These are phyloP conservation scores for Trissolcus brochymenae DNA, from an alignment of 2,888 invertebrate species.

Conservation along the genomic window DNA sequence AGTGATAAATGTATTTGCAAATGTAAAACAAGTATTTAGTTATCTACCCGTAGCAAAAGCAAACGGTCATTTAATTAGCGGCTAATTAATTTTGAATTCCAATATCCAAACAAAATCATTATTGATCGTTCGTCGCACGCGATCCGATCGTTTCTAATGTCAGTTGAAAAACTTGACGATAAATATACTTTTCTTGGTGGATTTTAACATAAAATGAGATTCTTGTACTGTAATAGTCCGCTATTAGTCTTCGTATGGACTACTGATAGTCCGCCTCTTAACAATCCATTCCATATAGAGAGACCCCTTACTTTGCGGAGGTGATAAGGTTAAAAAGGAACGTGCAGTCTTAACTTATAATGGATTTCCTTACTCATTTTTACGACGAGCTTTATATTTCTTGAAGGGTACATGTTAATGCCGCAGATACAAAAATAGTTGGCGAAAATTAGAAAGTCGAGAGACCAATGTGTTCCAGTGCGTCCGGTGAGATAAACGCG, in stretches of 20 bases:
- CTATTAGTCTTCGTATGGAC: slow-evolving; percentile 54
- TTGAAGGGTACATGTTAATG: slow-evolving; percentile 10
- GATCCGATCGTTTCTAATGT: not conserved
- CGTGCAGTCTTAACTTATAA: slow-evolving; percentile 40
- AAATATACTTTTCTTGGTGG: slow-evolving; percentile 28
- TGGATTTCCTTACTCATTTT: slow-evolving; percentile 38
- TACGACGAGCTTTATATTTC: slow-evolving; percentile 7
- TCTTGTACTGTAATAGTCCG: slow-evolving; percentile 52
- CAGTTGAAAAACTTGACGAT: slow-evolving; percentile 24
- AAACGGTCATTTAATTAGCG: slow-evolving; percentile 31
- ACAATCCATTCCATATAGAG: slow-evolving; percentile 48
- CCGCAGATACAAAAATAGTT: slow-evolving; percentile 13
- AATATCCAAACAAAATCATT: slow-evolving; percentile 12
- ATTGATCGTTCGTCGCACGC: slow-evolving; percentile 12
- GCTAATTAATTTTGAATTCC: slow-evolving; percentile 35
- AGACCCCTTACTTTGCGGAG: slow-evolving; percentile 38
- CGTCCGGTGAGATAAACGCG: slow-evolving; percentile 9
- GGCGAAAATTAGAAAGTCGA: slow-evolving; percentile 32
- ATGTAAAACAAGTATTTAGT: slow-evolving; percentile 22
- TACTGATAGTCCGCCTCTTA: slow-evolving; percentile 52
- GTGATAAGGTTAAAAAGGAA: slow-evolving; percentile 52
- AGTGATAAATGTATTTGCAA: slow-evolving; percentile 22
- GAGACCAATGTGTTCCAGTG: slow-evolving; percentile 16
- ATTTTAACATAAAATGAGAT: slow-evolving; percentile 54
- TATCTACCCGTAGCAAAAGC: slow-evolving; percentile 8